These are phyloP conservation scores for Dorcus parallelipipedus DNA, from an alignment of 2,888 invertebrate genomes.

Conservation along the genomic window DNA sequence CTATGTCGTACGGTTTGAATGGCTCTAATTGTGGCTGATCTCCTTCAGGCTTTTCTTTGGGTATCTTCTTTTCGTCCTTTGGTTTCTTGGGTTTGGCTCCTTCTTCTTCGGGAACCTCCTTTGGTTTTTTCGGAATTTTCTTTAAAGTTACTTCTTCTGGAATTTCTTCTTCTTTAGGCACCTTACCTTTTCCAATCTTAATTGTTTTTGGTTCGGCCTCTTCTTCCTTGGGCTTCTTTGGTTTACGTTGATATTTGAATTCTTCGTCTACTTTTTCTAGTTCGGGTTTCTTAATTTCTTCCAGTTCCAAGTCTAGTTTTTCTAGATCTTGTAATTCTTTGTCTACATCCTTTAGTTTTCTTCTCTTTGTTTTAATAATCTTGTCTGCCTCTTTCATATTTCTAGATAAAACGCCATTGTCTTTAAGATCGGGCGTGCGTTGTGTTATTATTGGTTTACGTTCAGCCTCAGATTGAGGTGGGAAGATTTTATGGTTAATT, in stretches of 20 bases:
- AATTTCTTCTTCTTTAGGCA: conserved; percentile 36
- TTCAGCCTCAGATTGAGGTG: conserved; percentile 40
- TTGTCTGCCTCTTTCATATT: conserved; percentile 50
- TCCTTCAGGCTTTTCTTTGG: conserved; percentile 21
- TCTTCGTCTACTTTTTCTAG: conserved; percentile 43
- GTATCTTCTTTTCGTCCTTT: conserved; percentile 16
- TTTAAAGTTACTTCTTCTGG: conserved; percentile 38
- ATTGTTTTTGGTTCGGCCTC: conserved; percentile 33
- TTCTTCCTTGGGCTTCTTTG: conserved; percentile 25
- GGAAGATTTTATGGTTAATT: conserved; percentile 56
- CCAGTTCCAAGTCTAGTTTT: conserved; percentile 46
- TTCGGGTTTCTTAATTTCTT: conserved; percentile 45
- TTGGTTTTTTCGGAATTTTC: conserved; percentile 41
- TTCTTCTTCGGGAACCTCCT: conserved; percentile 6
- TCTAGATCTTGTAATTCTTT: conserved; percentile 45
- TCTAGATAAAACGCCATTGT: conserved; percentile 49
- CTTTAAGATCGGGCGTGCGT: conserved; percentile 40
- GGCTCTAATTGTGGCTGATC: conserved; percentile 41
- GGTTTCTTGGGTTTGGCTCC: conserved; percentile 9
- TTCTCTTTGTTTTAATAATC: conserved; percentile 39
- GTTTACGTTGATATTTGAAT: conserved; percentile 30
- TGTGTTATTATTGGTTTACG: conserved; percentile 40
- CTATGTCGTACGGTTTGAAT: conserved; percentile 46
- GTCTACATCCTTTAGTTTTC: conserved; percentile 42
- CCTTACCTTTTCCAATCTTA: conserved; percentile 41